Base-by-base conservation (phyloP, 1,140 invertebrate genomes). In the Heliconius hermathena region DNA sequence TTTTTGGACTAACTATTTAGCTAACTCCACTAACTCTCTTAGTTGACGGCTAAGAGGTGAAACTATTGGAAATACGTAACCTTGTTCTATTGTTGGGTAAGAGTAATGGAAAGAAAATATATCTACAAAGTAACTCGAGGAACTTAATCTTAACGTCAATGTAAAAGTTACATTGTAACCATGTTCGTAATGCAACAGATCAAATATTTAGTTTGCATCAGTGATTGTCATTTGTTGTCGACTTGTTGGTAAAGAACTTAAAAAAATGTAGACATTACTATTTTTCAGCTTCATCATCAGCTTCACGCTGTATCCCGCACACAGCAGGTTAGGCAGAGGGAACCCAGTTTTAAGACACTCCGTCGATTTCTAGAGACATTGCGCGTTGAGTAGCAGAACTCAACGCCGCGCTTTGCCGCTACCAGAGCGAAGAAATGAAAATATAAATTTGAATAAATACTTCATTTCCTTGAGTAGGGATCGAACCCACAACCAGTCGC, bases 21-120 rank as follows among this genome's bases (percentile, higher is more conserved):
- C 36, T 76, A 76, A 76, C 74, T 76, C n/a, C 36, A 46, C 54
- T 57, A 46, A 76, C 74, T 66, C 74, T 36, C 49, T 76, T 74
- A 76, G 74, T 38, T 66, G 41, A 71, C 70, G 70, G 74, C 29
- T 76, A 49, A 76, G 74, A 70, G 60, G 38, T 76, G 57, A 36
- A 75, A 66, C 60, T 66, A 66, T 66, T 66, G 26, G 22, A 29
- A 29, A 22, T 66, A 26, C 60, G 22, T 22, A 66, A 76, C 60
- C 74, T 46, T 70, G 74, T 76, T 76, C n/a, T 46, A 22, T 46
- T 70, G 57, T 70, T 76, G 66, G 74, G 22, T 70, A 46, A 76
- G 38, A 18, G 57, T 76, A 70, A 76, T 76, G 57, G 60, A 76
- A 76, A 76, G 74, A 76, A 76, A 76, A 76, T 76, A 76, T 60